phyloP scores from a whole-genome alignment of 92 coral and sea anemone genomes.

The Parazoanthus atlanticus region DNA sequence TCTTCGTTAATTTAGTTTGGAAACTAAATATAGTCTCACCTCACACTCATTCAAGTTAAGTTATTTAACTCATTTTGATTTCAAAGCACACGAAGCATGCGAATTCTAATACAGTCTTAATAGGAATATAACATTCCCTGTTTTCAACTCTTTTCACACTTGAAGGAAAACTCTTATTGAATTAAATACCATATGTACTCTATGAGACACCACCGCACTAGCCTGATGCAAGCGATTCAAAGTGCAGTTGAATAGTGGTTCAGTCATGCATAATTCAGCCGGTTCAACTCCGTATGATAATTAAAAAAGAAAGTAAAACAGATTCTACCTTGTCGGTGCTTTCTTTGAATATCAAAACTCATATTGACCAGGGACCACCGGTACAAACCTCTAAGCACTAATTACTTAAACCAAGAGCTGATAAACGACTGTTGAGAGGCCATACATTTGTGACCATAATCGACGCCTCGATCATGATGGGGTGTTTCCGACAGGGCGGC shows the following conservation, averaged over 20 bases:
- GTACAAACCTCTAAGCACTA: not conserved
- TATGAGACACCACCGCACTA: no score
- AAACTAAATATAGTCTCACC: not conserved
- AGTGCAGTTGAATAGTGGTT: not conserved
- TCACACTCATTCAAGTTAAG: not conserved
- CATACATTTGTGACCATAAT: not conserved
- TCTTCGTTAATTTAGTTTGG: not conserved
- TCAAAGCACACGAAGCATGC: not conserved
- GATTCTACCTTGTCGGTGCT: not conserved
- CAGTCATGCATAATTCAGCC: not conserved
- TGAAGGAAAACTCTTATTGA: not conserved
- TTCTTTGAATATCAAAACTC: slow-evolving; percentile 5
- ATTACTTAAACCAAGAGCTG: not conserved
- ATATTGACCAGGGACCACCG: not conserved
- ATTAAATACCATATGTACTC: not conserved
- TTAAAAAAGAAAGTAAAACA: not conserved
- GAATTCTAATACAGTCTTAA: not conserved
- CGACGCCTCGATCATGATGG: not conserved
- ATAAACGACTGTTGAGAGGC: not conserved
- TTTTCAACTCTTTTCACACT: not conserved
- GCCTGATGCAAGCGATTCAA: no score
- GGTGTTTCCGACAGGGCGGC: slow-evolving; percentile 7
- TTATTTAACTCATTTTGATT: not conserved
- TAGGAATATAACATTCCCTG: not conserved
- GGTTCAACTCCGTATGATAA: no score